A percentile compares a stretch with the other conserved stretches of the same genome.
phyloP scores from a whole-genome alignment of 2,113 vertebrate genomes.

The Gasterosteus aculeatus region DNA sequence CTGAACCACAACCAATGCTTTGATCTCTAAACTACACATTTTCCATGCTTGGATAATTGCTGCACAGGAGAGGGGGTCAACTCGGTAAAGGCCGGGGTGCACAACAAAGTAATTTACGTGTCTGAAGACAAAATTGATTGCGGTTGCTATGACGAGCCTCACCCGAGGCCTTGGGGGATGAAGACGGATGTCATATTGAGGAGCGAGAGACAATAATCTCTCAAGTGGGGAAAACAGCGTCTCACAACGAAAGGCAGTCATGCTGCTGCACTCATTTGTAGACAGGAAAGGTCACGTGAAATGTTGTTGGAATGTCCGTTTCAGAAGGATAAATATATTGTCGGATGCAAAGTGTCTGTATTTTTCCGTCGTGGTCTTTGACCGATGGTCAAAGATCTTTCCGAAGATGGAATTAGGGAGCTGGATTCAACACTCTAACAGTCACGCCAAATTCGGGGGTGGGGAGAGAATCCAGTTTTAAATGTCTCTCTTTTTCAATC shows the following conservation, averaged over 20 bases:
- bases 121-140: conserved; percentile 7
- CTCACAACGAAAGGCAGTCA: conserved; percentile 7
- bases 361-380: neutral
- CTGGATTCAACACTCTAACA: neutral
- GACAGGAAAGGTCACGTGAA: neutral
- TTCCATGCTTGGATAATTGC: conserved; percentile 2
- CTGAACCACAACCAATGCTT: conserved; percentile 1
- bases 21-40: conserved; percentile 10
- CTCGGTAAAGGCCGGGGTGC: neutral
- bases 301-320: neutral
- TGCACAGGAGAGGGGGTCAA: neutral
- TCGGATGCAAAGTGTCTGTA: neutral
- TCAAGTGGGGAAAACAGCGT: conserved; percentile 3
- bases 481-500: neutral
- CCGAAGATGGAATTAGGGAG: neutral
- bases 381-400: neutral
- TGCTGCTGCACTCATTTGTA: conserved; percentile 10
- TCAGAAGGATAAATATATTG: neutral
- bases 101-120: neutral
- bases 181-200: neutral
- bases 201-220: neutral
- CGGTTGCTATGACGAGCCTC: neutral
- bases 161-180: neutral
- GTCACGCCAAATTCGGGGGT: neutral
- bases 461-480: neutral